Evolutionary conservation across 1,140 invertebrate species (phyloP).

Genomic region (Bacillus rossius): DNA sequence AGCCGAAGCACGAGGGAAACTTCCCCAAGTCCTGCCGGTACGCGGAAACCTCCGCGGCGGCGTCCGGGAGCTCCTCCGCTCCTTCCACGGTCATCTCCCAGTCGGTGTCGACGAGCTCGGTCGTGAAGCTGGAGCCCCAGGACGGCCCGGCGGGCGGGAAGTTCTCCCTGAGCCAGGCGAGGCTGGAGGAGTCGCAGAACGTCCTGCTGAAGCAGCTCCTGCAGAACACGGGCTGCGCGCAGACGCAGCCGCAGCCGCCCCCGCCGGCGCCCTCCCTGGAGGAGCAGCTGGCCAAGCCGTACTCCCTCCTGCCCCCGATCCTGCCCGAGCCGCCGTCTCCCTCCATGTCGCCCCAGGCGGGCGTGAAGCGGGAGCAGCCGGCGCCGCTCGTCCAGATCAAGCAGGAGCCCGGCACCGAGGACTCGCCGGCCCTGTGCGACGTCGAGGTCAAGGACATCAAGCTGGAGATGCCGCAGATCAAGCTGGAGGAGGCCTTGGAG

Average conservation of each 20-base stretch:
- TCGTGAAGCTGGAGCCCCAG: conserved; percentile 35
- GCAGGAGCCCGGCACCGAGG: conserved; percentile 42
- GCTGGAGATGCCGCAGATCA: conserved; percentile 1
- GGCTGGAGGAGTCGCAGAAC: conserved; percentile 66
- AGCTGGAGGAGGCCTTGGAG: background rate
- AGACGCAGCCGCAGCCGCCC: conserved; percentile 34
- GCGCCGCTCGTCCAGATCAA: conserved; percentile 38
- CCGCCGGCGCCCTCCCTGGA: conserved; percentile 57
- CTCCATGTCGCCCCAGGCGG: background rate
- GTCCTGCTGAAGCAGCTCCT: conserved; percentile 84
- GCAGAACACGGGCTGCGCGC: conserved; percentile 72
- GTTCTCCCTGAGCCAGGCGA: background rate
- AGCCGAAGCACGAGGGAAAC: conserved; percentile 27
- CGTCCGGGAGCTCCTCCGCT: background rate
- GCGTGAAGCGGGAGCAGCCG: background rate
- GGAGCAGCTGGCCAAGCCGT: conserved; percentile 62
- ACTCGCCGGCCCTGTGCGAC: conserved; percentile 37
- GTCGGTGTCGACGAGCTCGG: conserved; percentile 8
- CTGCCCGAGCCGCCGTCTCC: conserved; percentile 15
- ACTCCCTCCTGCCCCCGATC: conserved; percentile 41
- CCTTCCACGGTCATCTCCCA: background rate
- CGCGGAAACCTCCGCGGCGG: conserved; percentile 32
- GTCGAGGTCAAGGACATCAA: background rate
- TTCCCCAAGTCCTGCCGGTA: conserved; percentile 33
- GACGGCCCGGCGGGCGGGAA: conserved; percentile 22